Evolutionary conservation across 2,888 invertebrate species (phyloP).

Genomic region (Encarsia formosa): DNA sequence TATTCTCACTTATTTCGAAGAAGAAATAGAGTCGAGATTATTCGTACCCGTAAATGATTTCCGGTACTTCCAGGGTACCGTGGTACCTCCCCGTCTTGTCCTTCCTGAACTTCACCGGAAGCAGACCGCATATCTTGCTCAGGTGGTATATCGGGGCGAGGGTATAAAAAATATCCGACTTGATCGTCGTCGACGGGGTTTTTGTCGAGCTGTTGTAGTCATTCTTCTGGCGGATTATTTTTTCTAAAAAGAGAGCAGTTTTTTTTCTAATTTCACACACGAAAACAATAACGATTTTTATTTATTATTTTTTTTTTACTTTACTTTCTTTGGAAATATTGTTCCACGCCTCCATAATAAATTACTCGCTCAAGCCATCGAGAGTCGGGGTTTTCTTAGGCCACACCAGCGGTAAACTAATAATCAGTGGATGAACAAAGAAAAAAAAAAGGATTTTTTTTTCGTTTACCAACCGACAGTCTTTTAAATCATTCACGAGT

Average conservation of each 20-base stretch:
- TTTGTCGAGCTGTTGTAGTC: neutral
- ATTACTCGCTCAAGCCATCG: neutral
- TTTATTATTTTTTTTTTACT: too few species aligned
- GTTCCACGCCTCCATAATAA: conserved; percentile 18
- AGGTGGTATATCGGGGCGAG: conserved; percentile 44
- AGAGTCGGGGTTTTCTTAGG: neutral
- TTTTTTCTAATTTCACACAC: too few species aligned
- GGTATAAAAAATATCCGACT: conserved; percentile 40
- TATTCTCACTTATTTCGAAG: neutral
- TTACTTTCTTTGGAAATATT: conserved; percentile 5
- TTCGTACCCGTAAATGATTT: conserved; percentile 42
- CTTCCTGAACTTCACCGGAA: conserved; percentile 40
- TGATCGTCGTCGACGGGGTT: conserved; percentile 7
- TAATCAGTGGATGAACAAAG: too few species aligned
- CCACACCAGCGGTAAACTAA: neutral
- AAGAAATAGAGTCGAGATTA: neutral
- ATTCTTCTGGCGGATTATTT: neutral
- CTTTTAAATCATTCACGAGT: conserved; percentile 7
- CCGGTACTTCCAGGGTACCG: conserved; percentile 30
- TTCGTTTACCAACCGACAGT: neutral
- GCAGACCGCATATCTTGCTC: conserved; percentile 41
- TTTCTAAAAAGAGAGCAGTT: neutral
- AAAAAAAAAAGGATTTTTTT: too few species aligned
- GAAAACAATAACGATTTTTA: too few species aligned
- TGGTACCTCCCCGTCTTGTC: conserved; percentile 35